Evolutionary conservation across 2,888 invertebrate genomes (phyloP).

Genomic region (Dasysyrphus tricinctus): DNA sequence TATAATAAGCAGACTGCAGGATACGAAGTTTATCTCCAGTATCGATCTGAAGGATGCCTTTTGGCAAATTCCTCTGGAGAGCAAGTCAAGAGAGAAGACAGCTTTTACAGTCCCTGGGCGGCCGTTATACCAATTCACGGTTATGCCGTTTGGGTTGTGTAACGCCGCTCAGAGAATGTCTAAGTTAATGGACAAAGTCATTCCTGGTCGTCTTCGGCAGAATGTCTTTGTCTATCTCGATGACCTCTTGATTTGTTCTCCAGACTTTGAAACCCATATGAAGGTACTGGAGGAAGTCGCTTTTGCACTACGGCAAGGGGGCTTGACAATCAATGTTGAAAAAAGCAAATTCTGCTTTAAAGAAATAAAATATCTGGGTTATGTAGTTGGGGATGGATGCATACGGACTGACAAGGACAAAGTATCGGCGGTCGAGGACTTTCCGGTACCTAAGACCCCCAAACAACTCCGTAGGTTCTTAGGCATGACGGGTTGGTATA

Average conservation of each 20-base stretch:
- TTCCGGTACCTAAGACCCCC: background rate
- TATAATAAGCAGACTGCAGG: constrained; percentile 8
- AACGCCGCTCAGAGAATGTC: constrained; percentile 30
- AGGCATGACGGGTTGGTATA: constrained; percentile 1
- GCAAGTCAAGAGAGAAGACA: constrained; percentile 12
- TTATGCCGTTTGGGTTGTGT: constrained; percentile 2
- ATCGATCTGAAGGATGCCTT: constrained; percentile 19
- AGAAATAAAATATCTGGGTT: constrained; percentile 10
- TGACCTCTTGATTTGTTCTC: constrained; percentile 12
- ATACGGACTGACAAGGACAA: background rate
- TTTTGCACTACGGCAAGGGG: background rate
- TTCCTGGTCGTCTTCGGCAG: constrained; percentile 2
- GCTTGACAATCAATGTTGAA: constrained; percentile 14
- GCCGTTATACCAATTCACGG: constrained; percentile 1
- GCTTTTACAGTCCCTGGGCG: constrained; percentile 11
- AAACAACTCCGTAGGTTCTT: constrained; percentile 5
- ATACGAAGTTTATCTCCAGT: constrained; percentile 11
- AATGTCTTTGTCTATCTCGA: constrained; percentile 28
- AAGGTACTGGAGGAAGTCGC: background rate
- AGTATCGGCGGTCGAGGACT: background rate
- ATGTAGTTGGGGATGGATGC: constrained; percentile 6
- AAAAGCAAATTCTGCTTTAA: constrained; percentile 11
- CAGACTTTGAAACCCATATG: constrained; percentile 5
- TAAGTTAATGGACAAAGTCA: constrained; percentile 35
- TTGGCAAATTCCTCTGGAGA: constrained; percentile 21